phyloP scores from a whole-genome alignment of 1,140 invertebrate genomes.

The Amphibalanus amphitrite region DNA sequence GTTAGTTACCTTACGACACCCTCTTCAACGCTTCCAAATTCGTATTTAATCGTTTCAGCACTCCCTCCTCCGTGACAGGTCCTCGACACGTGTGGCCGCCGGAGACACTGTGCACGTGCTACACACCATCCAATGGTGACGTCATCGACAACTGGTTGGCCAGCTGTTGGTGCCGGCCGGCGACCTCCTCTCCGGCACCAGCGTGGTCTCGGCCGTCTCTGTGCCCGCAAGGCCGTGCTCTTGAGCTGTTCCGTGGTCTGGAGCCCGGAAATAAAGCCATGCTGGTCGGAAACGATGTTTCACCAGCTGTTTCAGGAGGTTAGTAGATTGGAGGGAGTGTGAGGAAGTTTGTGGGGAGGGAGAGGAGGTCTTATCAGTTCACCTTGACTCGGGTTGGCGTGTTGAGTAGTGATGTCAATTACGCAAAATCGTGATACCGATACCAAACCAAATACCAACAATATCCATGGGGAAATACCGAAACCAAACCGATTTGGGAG shows the following conservation, averaged over 20 bases:
- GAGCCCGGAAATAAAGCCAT: conserved; percentile 28
- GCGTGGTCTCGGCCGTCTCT: conserved; percentile 61
- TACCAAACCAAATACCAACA: no score
- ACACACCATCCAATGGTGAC: conserved; percentile 17
- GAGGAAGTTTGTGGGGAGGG: neutral
- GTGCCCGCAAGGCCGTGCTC: conserved; percentile 60
- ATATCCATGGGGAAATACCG: no score
- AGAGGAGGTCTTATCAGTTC: no score
- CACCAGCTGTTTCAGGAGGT: conserved; percentile 36
- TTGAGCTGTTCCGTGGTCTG: conserved; percentile 42
- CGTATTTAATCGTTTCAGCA: no score
- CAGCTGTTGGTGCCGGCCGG: conserved; percentile 58
- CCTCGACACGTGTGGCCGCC: neutral
- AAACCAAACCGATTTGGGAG: no score
- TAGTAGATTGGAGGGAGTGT: conserved; percentile 3
- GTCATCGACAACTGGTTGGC: conserved; percentile 2
- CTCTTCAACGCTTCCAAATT: no score
- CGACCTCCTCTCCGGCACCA: conserved; percentile 65
- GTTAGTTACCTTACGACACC: no score
- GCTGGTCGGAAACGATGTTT: conserved; percentile 34
- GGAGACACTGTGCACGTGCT: conserved; percentile 23
- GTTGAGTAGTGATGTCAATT: no score
- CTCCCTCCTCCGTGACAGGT: neutral
- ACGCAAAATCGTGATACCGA: no score
- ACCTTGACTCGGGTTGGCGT: no score